Conservation (phyloP, 2,888 invertebrate genomes). For the Lepidochrysops patricia region DNA sequence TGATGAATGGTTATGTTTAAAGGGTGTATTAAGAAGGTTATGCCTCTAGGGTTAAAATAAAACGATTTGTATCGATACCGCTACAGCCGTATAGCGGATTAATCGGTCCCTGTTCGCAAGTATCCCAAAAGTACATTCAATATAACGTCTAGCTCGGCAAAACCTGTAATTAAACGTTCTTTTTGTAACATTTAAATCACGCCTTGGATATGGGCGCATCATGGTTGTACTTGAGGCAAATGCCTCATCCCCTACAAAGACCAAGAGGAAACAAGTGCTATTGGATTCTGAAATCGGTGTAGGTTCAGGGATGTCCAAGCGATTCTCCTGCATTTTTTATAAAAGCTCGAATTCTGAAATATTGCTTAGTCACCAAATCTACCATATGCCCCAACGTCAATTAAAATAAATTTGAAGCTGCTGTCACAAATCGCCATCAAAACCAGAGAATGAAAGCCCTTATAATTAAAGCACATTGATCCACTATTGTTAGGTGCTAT, state of each 20-base stretch:
- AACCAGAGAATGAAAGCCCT: slow-evolving; percentile 22
- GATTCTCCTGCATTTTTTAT: slow-evolving; percentile 23
- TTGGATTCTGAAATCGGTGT: slow-evolving; percentile 19
- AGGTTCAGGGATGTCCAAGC: slow-evolving; percentile 21
- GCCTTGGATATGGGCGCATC: slow-evolving; percentile 25
- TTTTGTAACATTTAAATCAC: slow-evolving; percentile 17
- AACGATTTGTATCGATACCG: too few relatives aligned
- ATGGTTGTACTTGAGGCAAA: slow-evolving; percentile 22
- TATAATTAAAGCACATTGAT: slow-evolving; percentile 27
- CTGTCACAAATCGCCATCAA: slow-evolving; percentile 27
- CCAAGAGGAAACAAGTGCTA: slow-evolving; percentile 21
- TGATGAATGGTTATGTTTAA: too few relatives aligned
- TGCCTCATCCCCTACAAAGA: slow-evolving; percentile 22
- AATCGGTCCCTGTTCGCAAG: slow-evolving; percentile 2
- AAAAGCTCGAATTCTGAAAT: slow-evolving; percentile 27
- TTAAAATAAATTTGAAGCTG: slow-evolving; percentile 19
- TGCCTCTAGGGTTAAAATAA: too few relatives aligned
- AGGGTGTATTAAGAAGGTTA: too few relatives aligned
- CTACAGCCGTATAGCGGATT: too few relatives aligned
- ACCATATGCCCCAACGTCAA: slow-evolving; percentile 28
- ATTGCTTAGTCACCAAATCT: slow-evolving; percentile 28
- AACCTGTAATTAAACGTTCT: slow-evolving; percentile 21
- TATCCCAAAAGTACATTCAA: too few relatives aligned
- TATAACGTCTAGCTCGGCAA: slow-evolving; percentile 22
- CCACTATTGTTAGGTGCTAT: slow-evolving; percentile 25